phyloP scores from a whole-genome alignment of 2,113 vertebrate genomes.

The Gasterosteus aculeatus region DNA sequence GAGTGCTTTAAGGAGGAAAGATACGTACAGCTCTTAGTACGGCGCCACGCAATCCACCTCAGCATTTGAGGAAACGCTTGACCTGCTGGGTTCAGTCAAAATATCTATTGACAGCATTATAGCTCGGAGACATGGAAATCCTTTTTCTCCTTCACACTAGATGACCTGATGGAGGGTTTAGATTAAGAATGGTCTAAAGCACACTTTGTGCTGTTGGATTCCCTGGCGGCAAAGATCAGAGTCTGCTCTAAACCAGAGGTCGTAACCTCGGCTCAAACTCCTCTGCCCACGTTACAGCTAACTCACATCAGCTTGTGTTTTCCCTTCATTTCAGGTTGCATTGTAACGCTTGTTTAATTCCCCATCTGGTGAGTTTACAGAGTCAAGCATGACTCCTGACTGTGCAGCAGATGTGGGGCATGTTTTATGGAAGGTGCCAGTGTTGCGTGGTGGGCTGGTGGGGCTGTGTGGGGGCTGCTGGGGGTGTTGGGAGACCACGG shows the following conservation, averaged over 20 bases:
- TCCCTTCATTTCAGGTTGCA: constrained; percentile 68
- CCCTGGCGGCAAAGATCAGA: constrained; percentile 38
- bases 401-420: constrained; percentile 80
- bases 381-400: constrained; percentile 78
- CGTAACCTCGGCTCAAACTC: constrained; percentile 39
- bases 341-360: constrained; percentile 77
- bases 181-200: neutral
- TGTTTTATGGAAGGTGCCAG: constrained; percentile 78
- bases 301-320: constrained; percentile 66
- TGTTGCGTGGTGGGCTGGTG: constrained; percentile 50
- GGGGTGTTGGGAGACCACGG: constrained; percentile 54
- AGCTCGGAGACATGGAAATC: neutral
- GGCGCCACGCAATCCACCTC: neutral
- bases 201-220: constrained; percentile 13
- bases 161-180: neutral
- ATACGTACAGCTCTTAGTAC: neutral
- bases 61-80: neutral
- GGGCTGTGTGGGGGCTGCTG: constrained; percentile 39
- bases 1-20: no score
- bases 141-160: neutral
- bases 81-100: neutral
- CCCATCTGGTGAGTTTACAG: constrained; percentile 82
- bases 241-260: constrained; percentile 41
- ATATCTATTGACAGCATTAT: neutral
- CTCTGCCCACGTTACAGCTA: constrained; percentile 53